Evolutionary conservation across 2,888 invertebrate genomes (phyloP).

Genomic region (Cinara cedri): DNA sequence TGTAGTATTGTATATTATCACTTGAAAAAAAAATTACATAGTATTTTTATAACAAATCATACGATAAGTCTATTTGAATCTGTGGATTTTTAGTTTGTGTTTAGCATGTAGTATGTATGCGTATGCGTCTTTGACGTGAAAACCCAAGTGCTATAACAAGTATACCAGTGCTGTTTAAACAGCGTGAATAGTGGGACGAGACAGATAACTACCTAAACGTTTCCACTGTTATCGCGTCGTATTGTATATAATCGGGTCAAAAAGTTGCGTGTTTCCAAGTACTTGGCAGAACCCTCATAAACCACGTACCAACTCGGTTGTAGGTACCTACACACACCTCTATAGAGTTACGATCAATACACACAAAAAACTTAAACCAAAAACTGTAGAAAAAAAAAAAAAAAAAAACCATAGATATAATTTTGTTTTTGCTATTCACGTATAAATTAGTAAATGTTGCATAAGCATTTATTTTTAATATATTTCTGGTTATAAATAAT

Average conservation of each 20-base stretch:
- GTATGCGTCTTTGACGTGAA: too few relatives aligned
- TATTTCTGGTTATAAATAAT: too few relatives aligned
- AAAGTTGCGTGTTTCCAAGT: slow-evolving; percentile 13
- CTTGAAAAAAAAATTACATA: too few relatives aligned
- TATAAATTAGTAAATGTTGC: too few relatives aligned
- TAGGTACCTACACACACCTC: background rate
- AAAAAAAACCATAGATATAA: background rate
- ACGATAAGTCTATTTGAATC: too few relatives aligned
- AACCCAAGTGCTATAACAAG: too few relatives aligned
- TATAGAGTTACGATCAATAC: background rate
- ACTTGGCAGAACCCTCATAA: slow-evolving; percentile 22
- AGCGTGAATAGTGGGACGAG: background rate
- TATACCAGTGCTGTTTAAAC: background rate
- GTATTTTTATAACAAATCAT: too few relatives aligned
- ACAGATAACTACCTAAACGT: background rate
- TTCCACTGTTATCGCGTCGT: background rate
- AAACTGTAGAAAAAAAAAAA: slow-evolving; percentile 5
- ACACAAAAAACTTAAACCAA: slow-evolving; percentile 8
- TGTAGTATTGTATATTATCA: too few relatives aligned
- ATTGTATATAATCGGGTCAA: slow-evolving; percentile 19
- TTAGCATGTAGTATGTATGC: too few relatives aligned
- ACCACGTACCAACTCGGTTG: background rate
- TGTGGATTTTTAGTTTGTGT: too few relatives aligned
- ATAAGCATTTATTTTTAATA: too few relatives aligned
- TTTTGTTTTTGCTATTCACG: background rate